Percentiles rank a stretch among this genome's conserved stretches.
Conservation (phyloP, 2,888 invertebrate species). For the Quadroppia sp. region DNA sequence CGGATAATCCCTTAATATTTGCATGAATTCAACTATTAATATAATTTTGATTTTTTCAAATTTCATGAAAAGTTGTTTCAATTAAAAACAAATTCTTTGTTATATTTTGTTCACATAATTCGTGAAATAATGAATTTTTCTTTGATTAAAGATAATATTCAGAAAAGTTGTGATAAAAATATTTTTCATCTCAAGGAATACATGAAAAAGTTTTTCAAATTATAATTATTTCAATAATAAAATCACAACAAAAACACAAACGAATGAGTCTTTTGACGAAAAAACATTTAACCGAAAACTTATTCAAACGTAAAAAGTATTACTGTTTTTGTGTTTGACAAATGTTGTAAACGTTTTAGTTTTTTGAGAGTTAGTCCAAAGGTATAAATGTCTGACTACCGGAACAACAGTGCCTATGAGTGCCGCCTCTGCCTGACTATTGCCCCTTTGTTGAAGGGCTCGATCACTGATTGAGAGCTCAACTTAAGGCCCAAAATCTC, state of each 20-base stretch:
- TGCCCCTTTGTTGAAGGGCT: neutral
- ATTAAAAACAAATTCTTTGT: neutral
- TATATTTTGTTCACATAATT: neutral
- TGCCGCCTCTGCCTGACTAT: neutral
- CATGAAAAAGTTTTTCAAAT: neutral
- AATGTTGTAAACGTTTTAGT: neutral
- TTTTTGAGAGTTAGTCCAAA: neutral
- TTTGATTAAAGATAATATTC: neutral
- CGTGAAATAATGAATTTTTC: neutral
- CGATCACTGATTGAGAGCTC: conserved; percentile 27
- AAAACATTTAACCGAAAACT: conserved; percentile 23
- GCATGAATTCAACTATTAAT: neutral
- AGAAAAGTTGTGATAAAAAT: neutral
- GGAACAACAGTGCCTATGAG: neutral
- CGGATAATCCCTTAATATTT: neutral
- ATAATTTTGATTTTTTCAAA: neutral
- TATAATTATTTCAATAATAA: neutral
- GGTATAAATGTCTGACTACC: conserved; percentile 21
- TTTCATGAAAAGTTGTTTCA: neutral
- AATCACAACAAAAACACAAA: too few relatives aligned
- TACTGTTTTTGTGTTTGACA: neutral
- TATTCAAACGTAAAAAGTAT: neutral
- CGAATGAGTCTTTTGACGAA: neutral
- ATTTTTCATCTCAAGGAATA: neutral
- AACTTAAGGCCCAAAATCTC: conserved; percentile 14